These are phyloP conservation scores for Scolanthus callimorphus DNA, from an alignment of 92 coral and sea anemone genomes.

Conservation along the genomic window DNA sequence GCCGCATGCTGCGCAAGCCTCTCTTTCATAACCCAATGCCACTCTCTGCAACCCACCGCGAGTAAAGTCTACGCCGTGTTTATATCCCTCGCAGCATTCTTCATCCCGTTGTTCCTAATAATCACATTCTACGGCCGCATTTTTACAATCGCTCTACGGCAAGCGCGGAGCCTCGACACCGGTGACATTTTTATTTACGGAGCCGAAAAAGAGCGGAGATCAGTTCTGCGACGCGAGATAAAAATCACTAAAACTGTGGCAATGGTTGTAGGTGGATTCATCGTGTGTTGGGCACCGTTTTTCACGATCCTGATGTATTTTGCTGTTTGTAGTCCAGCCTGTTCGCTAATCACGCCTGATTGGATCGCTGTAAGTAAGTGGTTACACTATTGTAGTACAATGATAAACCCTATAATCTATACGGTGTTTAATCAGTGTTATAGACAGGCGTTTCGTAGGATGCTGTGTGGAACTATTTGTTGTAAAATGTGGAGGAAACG, in stretches of 20 bases:
- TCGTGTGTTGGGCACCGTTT: constrained; percentile 84
- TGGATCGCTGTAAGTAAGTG: constrained; percentile 57
- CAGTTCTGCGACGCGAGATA: constrained; percentile 55
- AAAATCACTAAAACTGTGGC: constrained; percentile 70
- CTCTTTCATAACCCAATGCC: constrained; percentile 44
- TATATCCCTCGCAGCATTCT: constrained; percentile 67
- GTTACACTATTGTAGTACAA: constrained; percentile 71
- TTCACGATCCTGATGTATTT: constrained; percentile 47
- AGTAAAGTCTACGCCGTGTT: constrained; percentile 59
- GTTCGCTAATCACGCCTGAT: constrained; percentile 16
- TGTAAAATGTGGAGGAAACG: background rate
- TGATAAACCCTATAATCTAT: constrained; percentile 67
- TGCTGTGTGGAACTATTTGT: constrained; percentile 7
- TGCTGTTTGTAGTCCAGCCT: constrained; percentile 51
- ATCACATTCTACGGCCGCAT: constrained; percentile 57
- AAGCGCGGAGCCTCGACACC: constrained; percentile 37
- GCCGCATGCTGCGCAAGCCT: constrained; percentile 61
- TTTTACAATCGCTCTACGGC: constrained; percentile 46
- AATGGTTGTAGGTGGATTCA: constrained; percentile 70
- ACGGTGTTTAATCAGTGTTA: constrained; percentile 52
- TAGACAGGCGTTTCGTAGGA: constrained; percentile 58
- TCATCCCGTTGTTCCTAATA: constrained; percentile 46
- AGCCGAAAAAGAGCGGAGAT: constrained; percentile 39
- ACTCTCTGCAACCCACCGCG: constrained; percentile 32
- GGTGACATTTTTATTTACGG: constrained; percentile 41